A percentile compares a stretch with the other conserved stretches of the same genome.
Conservation (phyloP, 2,113 vertebrate genomes). For the Platichthys flesus region DNA sequence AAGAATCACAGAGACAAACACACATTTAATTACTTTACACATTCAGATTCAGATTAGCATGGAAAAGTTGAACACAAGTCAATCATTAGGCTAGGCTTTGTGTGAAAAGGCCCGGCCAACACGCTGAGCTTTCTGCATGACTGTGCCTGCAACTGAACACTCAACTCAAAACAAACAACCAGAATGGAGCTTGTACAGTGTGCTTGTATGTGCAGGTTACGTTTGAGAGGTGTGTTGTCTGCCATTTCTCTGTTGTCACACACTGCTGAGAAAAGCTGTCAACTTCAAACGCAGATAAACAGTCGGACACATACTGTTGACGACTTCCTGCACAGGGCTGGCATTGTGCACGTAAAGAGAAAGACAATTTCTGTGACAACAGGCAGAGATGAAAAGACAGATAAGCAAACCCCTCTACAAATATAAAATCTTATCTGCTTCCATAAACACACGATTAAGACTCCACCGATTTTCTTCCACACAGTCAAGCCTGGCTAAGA, state of each 20-base stretch:
- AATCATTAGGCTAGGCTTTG: slow-evolving; percentile 39
- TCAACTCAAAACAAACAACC: slow-evolving; percentile 55
- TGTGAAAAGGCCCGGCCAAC: slow-evolving; percentile 33
- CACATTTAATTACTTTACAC: slow-evolving; percentile 5
- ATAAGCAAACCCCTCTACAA: slow-evolving; percentile 64
- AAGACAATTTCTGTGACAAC: slow-evolving; percentile 56
- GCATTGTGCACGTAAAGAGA: slow-evolving; percentile 34
- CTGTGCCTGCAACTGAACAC: slow-evolving; percentile 58
- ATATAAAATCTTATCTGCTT: slow-evolving; percentile 80
- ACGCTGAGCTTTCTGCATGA: slow-evolving; percentile 50
- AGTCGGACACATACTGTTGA: slow-evolving; percentile 50
- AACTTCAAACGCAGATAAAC: slow-evolving; percentile 57
- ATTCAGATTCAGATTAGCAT: slow-evolving; percentile 2
- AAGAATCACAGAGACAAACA: slow-evolving; percentile 20
- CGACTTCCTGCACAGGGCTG: slow-evolving; percentile 45
- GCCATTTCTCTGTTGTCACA: slow-evolving; percentile 47
- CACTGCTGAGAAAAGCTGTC: slow-evolving; percentile 40
- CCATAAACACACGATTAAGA: slow-evolving; percentile 81
- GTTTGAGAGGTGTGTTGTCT: slow-evolving; percentile 40
- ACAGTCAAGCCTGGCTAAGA: slow-evolving; percentile 71
- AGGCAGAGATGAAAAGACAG: slow-evolving; percentile 54
- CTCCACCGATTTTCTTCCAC: slow-evolving; percentile 67
- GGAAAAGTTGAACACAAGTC: slow-evolving; percentile 32
- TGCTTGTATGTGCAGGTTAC: slow-evolving; percentile 38
- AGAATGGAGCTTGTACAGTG: not conserved